Conservation (phyloP, 2,797 vertebrate species). For the Spinus pinus region DNA sequence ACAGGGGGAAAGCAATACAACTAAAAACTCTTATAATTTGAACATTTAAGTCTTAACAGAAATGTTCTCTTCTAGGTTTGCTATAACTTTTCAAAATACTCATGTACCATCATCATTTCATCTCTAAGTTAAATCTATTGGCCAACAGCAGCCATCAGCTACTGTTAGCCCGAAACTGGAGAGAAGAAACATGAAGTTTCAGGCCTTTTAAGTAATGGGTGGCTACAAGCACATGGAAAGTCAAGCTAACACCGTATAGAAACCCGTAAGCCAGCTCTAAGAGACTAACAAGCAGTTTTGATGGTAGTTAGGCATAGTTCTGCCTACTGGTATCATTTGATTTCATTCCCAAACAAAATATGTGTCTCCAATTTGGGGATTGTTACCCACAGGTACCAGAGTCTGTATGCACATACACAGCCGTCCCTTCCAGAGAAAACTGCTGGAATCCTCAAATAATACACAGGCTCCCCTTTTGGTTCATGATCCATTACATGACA, state of each 20-base stretch:
- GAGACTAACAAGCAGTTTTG: background rate
- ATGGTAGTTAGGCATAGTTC: background rate
- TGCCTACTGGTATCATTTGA: background rate
- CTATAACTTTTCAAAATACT: background rate
- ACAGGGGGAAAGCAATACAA: background rate
- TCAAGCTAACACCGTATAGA: background rate
- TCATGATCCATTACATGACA: background rate
- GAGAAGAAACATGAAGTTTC: background rate
- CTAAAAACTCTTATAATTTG: background rate
- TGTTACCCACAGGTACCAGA: background rate
- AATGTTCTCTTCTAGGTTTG: background rate
- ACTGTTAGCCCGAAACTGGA: background rate
- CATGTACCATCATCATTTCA: background rate
- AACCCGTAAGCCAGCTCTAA: background rate
- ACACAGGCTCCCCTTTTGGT: background rate
- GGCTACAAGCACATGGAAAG: background rate
- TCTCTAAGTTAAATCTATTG: background rate
- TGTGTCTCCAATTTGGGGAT: background rate
- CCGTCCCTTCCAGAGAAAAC: background rate
- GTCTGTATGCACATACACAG: background rate
- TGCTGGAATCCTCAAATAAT: background rate
- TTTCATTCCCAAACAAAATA: background rate
- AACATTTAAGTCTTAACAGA: background rate
- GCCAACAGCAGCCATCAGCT: background rate
- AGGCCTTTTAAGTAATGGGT: background rate